Evolutionary conservation across 1,140 invertebrate species (phyloP).

Genomic region (Eumeta japonica): DNA sequence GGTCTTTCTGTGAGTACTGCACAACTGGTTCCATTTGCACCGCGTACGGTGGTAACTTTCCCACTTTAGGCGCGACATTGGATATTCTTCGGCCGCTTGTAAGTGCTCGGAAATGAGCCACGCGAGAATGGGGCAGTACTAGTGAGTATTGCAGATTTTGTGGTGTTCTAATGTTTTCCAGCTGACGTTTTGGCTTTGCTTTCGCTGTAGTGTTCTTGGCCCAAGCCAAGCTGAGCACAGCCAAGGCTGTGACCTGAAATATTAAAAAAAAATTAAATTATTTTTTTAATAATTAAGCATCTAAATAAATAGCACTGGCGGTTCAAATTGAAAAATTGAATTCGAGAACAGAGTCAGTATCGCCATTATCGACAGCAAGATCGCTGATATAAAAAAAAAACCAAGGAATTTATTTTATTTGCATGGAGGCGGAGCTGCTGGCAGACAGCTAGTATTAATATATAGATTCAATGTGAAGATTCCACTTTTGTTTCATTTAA

Average conservation of each 20-base stretch:
- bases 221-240: slow-evolving; percentile 46
- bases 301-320: too few relatives aligned
- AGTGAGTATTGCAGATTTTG: slow-evolving; percentile 60
- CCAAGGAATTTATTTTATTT: too few relatives aligned
- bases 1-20: slow-evolving; percentile 76
- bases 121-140: slow-evolving; percentile 53
- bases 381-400: too few relatives aligned
- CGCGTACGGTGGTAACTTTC: slow-evolving; percentile 65
- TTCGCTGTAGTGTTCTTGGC: slow-evolving; percentile 49
- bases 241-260: slow-evolving; percentile 54
- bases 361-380: too few relatives aligned
- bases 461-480: too few relatives aligned
- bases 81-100: slow-evolving; percentile 50
- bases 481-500: too few relatives aligned
- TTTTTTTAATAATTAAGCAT: too few relatives aligned
- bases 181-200: slow-evolving; percentile 51
- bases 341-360: too few relatives aligned
- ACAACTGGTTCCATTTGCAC: slow-evolving; percentile 79
- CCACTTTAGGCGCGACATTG: slow-evolving; percentile 44
- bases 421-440: too few relatives aligned
- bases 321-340: too few relatives aligned
- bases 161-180: slow-evolving; percentile 54
- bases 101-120: slow-evolving; percentile 48
- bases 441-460: too few relatives aligned
- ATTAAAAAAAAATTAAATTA: slow-evolving; percentile 18